phyloP scores from a whole-genome alignment of 1,140 invertebrate species.

The Rhagoletis zephyria region DNA sequence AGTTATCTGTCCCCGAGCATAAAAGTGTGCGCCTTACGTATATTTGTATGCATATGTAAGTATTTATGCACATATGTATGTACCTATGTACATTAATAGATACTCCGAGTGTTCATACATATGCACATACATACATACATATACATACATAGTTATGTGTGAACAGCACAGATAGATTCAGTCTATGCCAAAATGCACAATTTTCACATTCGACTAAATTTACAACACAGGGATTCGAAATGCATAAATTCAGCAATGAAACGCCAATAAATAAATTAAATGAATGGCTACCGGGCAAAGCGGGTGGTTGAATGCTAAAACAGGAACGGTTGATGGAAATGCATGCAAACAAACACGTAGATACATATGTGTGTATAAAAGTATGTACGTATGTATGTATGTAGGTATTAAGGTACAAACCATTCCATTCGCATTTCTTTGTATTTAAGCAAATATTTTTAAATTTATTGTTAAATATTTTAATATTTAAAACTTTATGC shows the following conservation, averaged over 20 bases:
- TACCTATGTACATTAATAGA: neutral
- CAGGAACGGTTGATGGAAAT: neutral
- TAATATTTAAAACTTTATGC: too few relatives aligned
- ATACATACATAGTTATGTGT: neutral
- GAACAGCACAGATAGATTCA: constrained; percentile 8
- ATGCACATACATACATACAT: neutral
- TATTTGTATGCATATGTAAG: neutral
- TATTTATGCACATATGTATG: neutral
- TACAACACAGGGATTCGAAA: constrained; percentile 64
- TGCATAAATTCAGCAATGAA: constrained; percentile 68
- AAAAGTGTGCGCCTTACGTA: constrained; percentile 3
- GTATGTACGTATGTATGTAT: too few relatives aligned
- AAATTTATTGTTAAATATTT: too few relatives aligned
- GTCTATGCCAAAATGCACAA: constrained; percentile 62
- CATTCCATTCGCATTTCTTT: too few relatives aligned
- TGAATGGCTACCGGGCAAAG: constrained; percentile 64
- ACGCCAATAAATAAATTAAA: constrained; percentile 72
- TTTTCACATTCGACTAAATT: constrained; percentile 72
- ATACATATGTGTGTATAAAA: neutral
- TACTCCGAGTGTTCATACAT: too few relatives aligned
- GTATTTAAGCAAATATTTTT: too few relatives aligned
- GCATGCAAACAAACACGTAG: neutral
- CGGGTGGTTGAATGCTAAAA: neutral
- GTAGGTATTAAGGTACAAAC: too few relatives aligned
- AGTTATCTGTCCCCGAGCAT: constrained; percentile 55